phyloP scores from a whole-genome alignment of 2,888 invertebrate species.

The Dryocosmus kuriphilus region DNA sequence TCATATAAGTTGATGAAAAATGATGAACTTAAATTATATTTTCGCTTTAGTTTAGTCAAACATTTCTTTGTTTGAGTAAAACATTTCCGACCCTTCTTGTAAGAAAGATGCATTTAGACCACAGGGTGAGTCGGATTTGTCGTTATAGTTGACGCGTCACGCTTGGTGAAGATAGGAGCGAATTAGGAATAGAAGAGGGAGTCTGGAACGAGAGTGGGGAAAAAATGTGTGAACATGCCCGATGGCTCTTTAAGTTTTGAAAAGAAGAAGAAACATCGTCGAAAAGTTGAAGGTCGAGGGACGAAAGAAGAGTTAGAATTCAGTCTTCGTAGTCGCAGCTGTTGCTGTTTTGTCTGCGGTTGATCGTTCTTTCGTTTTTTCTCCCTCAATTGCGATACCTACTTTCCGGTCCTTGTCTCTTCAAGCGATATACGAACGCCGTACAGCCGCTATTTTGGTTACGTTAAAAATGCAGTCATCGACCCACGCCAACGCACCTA shows the following conservation, averaged over 20 bases:
- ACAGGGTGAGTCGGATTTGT: constrained; percentile 22
- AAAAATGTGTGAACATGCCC: constrained; percentile 57
- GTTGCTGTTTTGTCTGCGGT: constrained; percentile 57
- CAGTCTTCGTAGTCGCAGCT: constrained; percentile 55
- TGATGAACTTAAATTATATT: background rate
- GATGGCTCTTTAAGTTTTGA: constrained; percentile 51
- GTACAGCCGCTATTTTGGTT: constrained; percentile 73
- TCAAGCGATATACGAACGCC: constrained; percentile 52
- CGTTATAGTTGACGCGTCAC: constrained; percentile 47
- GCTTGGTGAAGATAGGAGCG: constrained; percentile 57
- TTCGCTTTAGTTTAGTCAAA: background rate
- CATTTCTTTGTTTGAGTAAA: background rate
- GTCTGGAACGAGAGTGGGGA: constrained; percentile 56
- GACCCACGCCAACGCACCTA: constrained; percentile 65
- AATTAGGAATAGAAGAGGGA: constrained; percentile 60
- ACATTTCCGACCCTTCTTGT: background rate
- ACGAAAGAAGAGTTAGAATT: constrained; percentile 51
- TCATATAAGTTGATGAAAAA: background rate
- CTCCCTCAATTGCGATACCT: constrained; percentile 46
- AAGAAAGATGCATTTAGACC: constrained; percentile 12
- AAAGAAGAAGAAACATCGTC: constrained; percentile 50
- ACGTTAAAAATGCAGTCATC: constrained; percentile 76
- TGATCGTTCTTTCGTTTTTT: constrained; percentile 52
- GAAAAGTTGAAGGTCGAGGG: constrained; percentile 49
- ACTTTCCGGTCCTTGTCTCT: constrained; percentile 50